Percentiles rank a stretch among this genome's conserved stretches.
Conservation (phyloP, 2,113 vertebrate species). For the Bombycilla garrulus region DNA sequence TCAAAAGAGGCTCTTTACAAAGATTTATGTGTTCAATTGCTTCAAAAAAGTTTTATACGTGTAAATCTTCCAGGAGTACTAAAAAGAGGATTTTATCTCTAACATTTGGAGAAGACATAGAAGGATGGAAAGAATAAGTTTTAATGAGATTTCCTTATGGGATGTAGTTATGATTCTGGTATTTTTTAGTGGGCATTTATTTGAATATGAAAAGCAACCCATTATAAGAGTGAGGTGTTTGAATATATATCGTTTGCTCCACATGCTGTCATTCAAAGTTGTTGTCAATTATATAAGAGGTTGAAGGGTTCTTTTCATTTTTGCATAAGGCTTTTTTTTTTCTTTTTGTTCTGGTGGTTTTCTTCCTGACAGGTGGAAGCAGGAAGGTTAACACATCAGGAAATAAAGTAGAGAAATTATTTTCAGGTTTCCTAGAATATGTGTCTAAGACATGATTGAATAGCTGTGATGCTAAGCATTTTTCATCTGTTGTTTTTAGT, state of each 20-base stretch:
- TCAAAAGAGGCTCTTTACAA: neutral
- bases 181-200: slow-evolving; percentile 52
- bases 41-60: neutral
- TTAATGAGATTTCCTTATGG: slow-evolving; percentile 53
- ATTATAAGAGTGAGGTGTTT: neutral
- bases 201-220: slow-evolving; percentile 34
- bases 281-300: neutral
- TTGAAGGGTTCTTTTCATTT: neutral
- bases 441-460: neutral
- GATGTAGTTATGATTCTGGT: slow-evolving; percentile 31
- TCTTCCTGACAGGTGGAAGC: neutral
- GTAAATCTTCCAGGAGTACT: slow-evolving; percentile 1
- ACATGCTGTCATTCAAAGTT: slow-evolving; percentile 12
- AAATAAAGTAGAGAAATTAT: neutral
- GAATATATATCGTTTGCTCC: slow-evolving; percentile 19
- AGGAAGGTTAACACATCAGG: neutral
- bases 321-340: neutral
- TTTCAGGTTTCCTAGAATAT: neutral
- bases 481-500: neutral
- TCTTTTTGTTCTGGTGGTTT: neutral
- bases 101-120: slow-evolving; percentile 14
- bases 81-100: slow-evolving; percentile 26
- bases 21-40: neutral
- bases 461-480: neutral
- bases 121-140: slow-evolving; percentile 7